phyloP scores from a whole-genome alignment of 2,888 invertebrate genomes.

The Erebia ligea region DNA sequence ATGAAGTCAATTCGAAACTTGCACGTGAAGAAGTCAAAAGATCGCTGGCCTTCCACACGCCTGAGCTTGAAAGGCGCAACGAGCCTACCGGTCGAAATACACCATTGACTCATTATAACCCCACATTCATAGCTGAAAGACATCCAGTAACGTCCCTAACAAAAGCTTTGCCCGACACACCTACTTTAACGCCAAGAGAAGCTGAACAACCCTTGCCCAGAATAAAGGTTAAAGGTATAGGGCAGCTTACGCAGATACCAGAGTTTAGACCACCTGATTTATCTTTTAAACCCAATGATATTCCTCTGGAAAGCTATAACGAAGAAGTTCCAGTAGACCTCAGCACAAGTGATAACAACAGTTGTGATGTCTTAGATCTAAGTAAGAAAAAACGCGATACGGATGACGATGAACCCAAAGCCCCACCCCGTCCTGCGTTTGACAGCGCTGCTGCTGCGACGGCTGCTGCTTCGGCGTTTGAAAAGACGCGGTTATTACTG shows the following conservation, averaged over 20 bases:
- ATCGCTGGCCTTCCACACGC: conserved; percentile 80
- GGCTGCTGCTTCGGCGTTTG: conserved; percentile 72
- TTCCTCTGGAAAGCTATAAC: conserved; percentile 67
- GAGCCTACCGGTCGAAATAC: conserved; percentile 71
- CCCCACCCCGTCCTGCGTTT: conserved; percentile 72
- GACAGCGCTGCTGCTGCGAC: conserved; percentile 71
- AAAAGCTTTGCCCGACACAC: conserved; percentile 67
- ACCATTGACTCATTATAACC: conserved; percentile 71
- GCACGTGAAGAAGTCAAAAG: conserved; percentile 82
- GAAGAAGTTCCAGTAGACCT: conserved; percentile 87
- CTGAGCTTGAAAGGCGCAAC: conserved; percentile 74
- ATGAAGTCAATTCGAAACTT: conserved; percentile 85
- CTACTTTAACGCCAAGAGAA: conserved; percentile 64
- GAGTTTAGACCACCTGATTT: conserved; percentile 72
- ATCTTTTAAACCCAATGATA: conserved; percentile 61
- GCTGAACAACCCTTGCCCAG: conserved; percentile 68
- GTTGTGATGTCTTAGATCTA: conserved; percentile 89
- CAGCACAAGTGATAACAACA: conserved; percentile 83
- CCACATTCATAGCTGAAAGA: conserved; percentile 74
- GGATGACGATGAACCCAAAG: conserved; percentile 65
- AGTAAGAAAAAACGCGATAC: conserved; percentile 87
- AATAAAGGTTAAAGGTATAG: conserved; percentile 86
- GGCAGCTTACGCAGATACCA: conserved; percentile 83
- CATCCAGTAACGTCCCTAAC: conserved; percentile 70
- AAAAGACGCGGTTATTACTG: conserved; percentile 83